Evolutionary conservation across 2,113 vertebrate genomes (phyloP), one percentile per base, ranked within the genome.

Genomic region (Phrynocephalus versicolor): DNA sequence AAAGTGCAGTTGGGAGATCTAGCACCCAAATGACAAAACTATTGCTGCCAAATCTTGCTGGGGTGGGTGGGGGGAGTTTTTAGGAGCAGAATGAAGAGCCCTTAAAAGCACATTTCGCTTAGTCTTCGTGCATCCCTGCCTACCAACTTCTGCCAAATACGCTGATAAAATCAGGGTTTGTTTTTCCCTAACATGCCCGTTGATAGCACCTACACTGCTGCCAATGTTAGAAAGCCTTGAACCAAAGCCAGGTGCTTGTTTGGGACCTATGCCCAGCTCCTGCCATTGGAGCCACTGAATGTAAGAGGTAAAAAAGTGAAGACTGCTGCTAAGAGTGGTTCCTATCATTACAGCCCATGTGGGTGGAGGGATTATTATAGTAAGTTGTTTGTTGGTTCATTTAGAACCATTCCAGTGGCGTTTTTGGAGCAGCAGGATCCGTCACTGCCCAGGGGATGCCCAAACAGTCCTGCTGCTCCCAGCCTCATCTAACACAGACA

Each of bases 181-280:
- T 74, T n/a, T 80, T 57, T 39, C 57, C 60, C 58, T 69, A 60
- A 75, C 79, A 69, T 67, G 60, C n/a, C 27, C 67, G 62, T 75
- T 69, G 64, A 81, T 41, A 57, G 25, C 33, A 76, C 8, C 51
- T 3, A 74, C 16, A 81, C 58, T 41, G 35, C 15, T 76, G 79
- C 72, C 82, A 84, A 35, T 25, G 62, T 41, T 65, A 23, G 81
- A 58, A 75, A 30, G 71, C 60, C 62, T 86, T 69, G 84, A 85
- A 85, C 15, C 3, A 41, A 69, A 58, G 35, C 35, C 79, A 86
- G 64, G 35, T n/a, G n/a, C 35, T n/a, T n/a, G 10, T 45, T 81
- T 81, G 64, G 79, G 51, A 76, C 58, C 30, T 16, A 75, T 67
- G 45, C 62, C 70, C 78, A 80, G 57, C 7, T 45, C 21, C 51